These are phyloP conservation scores for Cettia cetti DNA, from an alignment of 2,113 vertebrate species.

Conservation along the genomic window DNA sequence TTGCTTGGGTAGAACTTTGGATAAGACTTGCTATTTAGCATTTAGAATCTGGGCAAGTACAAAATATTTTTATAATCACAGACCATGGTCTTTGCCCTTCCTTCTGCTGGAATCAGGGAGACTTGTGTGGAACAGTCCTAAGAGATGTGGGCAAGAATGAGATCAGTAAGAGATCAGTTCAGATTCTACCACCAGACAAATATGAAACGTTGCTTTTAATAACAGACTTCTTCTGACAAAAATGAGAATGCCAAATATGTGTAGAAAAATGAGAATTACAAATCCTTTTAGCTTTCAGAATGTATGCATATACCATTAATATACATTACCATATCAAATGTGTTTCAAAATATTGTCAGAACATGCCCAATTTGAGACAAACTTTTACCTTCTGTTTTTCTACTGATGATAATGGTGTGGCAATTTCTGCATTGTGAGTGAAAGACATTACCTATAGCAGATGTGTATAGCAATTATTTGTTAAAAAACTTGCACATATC, in stretches of 20 bases:
- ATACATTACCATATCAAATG: neutral
- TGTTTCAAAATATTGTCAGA: neutral
- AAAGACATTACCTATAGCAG: neutral
- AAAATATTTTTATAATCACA: neutral
- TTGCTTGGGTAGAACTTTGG: neutral
- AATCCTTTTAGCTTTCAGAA: neutral
- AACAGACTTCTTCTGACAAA: neutral
- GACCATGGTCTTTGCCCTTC: neutral
- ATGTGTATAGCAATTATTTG: neutral
- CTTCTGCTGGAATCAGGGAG: neutral
- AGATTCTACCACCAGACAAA: neutral
- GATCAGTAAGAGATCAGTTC: neutral
- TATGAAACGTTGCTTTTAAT: neutral
- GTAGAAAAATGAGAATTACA: neutral
- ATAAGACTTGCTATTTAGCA: neutral
- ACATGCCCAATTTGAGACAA: neutral
- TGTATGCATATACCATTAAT: neutral
- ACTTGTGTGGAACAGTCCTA: neutral
- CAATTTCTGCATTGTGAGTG: neutral
- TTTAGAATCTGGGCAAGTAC: neutral
- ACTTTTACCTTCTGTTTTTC: neutral
- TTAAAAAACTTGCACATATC: neutral
- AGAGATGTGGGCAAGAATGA: neutral
- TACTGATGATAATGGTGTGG: neutral
- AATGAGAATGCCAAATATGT: neutral